These are phyloP conservation scores for Stichodactyla mertensii DNA, from an alignment of 64 coral and sea anemone genomes.

Conservation along the genomic window DNA sequence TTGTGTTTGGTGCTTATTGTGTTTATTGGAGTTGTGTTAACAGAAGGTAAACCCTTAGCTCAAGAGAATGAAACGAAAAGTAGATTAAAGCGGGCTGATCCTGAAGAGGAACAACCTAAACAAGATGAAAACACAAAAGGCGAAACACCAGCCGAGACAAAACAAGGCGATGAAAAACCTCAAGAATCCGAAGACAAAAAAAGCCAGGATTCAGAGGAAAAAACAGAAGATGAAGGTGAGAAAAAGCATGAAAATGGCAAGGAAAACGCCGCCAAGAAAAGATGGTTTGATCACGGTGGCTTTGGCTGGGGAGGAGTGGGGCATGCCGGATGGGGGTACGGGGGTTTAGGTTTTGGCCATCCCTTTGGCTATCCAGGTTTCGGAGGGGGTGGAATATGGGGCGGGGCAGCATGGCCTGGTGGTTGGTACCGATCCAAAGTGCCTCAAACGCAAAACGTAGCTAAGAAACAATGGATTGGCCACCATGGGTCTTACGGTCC, in stretches of 20 bases:
- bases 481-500: slow-evolving; percentile 29
- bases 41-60: slow-evolving; percentile 55
- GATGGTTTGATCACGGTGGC: slow-evolving; percentile 33
- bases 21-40: slow-evolving; percentile 26
- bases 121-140: slow-evolving; percentile 25
- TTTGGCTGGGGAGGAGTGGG: slow-evolving; percentile 47
- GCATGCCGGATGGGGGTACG: slow-evolving; percentile 14
- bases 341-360: slow-evolving; percentile 22
- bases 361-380: slow-evolving; percentile 34
- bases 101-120: slow-evolving; percentile 15
- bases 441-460: slow-evolving; percentile 14
- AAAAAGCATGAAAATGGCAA: slow-evolving; percentile 6
- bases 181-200: background rate
- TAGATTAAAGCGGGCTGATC: slow-evolving; percentile 44
- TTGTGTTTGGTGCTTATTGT: slow-evolving; percentile 46
- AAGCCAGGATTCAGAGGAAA: background rate
- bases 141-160: slow-evolving; percentile 20
- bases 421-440: slow-evolving; percentile 62
- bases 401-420: slow-evolving; percentile 46
- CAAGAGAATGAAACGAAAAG: slow-evolving; percentile 59
- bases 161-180: background rate
- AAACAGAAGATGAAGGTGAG: slow-evolving; percentile 15
- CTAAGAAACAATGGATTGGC: slow-evolving; percentile 29
- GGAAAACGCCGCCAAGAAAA: slow-evolving; percentile 8
- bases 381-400: slow-evolving; percentile 51